Evolutionary conservation across 2,113 vertebrate genomes (phyloP), one percentile per base, ranked within the genome.

Genomic region (Oreochromis aureus): DNA sequence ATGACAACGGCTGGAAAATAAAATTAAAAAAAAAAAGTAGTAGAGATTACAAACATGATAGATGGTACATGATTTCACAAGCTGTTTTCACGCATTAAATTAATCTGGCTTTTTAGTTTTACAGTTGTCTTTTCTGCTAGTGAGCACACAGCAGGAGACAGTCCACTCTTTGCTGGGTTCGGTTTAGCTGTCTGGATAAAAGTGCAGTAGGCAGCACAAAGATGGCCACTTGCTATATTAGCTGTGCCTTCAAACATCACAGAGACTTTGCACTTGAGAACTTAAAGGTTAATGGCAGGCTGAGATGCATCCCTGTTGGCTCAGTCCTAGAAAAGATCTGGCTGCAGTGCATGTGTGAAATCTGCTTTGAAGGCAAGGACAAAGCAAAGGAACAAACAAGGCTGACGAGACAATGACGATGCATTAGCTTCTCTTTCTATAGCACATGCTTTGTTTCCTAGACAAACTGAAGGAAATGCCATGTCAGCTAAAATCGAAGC

Each of bases 1-100:
- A 97, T 92, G 58, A 97, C 97, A 7, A 97, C 82, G 41, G 97
- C 97, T 97, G 63, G 15, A 16, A 7, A 16, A 6, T 24, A n/a
- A n/a, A n/a, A n/a, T n/a, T n/a, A n/a, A n/a, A n/a, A n/a, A n/a
- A n/a, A n/a, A n/a, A n/a, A n/a, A n/a, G n/a, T n/a, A n/a, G 56
- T 13, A 46, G 16, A 15, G 58, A 22, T 34, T 51, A 51, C 24
- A 78, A 78, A 51, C 11, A 8, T 12, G 16, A 19, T 3, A 12
- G 46, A 78, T 2, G 44, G 0, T 48, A n/a, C n/a, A n/a, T n/a
- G n/a, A 78, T 51, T 78, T 2, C 24, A 32, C 16, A 51, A 51
- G 10, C 10, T 2, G 10, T 51, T 78, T 48, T 51, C n/a, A 30
- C 8, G 0, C 69, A 73, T 46, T 3, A 73, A 24, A 1, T 3